These are phyloP conservation scores for Cepphus grylle DNA, from an alignment of 2,113 vertebrate species.

Conservation along the genomic window DNA sequence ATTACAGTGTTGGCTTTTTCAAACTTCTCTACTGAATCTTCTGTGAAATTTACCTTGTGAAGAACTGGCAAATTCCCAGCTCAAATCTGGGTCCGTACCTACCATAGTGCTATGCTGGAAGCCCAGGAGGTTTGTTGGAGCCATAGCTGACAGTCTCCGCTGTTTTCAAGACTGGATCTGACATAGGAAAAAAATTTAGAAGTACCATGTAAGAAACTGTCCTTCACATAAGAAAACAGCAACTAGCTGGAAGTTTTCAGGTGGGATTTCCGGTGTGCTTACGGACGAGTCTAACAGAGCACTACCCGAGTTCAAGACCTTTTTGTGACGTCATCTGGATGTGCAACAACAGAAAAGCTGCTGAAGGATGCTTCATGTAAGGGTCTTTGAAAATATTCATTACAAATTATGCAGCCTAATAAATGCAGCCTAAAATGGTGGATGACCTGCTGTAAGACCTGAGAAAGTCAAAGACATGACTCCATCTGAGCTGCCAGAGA, in stretches of 20 bases:
- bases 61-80: background rate
- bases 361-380: background rate
- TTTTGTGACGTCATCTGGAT: background rate
- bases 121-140: background rate
- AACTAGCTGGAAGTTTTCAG: background rate
- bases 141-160: background rate
- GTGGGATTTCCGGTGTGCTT: background rate
- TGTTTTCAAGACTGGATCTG: background rate
- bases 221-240: background rate
- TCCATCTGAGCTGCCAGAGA: background rate
- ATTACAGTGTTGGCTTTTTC: background rate
- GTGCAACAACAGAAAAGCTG: background rate
- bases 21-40: background rate
- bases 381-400: background rate
- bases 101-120: background rate
- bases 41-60: slow-evolving; percentile 3
- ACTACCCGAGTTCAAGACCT: background rate
- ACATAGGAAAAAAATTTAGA: background rate
- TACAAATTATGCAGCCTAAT: background rate
- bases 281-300: background rate
- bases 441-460: background rate
- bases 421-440: background rate
- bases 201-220: background rate
- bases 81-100: background rate
- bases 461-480: background rate